Conservation (phyloP, 2,888 invertebrate species). For the Yponomeuta sedellus region DNA sequence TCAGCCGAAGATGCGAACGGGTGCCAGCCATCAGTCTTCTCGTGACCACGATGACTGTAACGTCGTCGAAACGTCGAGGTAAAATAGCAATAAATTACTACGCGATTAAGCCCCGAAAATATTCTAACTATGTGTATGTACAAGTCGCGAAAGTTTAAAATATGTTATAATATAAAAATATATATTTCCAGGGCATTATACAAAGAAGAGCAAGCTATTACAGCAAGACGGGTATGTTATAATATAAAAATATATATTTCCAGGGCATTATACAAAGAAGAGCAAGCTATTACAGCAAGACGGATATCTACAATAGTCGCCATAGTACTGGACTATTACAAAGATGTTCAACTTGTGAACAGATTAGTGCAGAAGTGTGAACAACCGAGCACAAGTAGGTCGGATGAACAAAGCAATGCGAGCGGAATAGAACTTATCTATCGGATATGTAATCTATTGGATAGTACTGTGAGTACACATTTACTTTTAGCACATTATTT, state of each 20-base stretch:
- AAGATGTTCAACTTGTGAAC: not conserved
- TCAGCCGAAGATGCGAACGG: too few relatives aligned
- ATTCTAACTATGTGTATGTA: too few relatives aligned
- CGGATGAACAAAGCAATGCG: not conserved
- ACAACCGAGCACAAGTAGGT: not conserved
- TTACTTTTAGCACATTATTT: not conserved
- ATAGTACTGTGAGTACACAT: constrained; percentile 45
- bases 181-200: constrained; percentile 42
- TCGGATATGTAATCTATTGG: constrained; percentile 46
- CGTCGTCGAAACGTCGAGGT: too few relatives aligned
- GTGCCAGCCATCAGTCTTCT: too few relatives aligned
- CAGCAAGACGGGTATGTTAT: constrained; percentile 37
- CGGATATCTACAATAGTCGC: constrained; percentile 39
- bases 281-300: constrained; percentile 50
- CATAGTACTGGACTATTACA: constrained; percentile 30
- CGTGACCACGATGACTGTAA: too few relatives aligned
- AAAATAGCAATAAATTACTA: too few relatives aligned
- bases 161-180: too few relatives aligned
- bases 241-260: constrained; percentile 21
- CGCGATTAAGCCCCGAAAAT: too few relatives aligned
- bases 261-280: constrained; percentile 54
- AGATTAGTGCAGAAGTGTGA: constrained; percentile 6
- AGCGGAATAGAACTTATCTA: constrained; percentile 30
- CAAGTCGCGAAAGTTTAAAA: too few relatives aligned
- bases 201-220: constrained; percentile 57